Evolutionary conservation across 2,888 invertebrate species (phyloP).

Genomic region (Nomada goodeniana): DNA sequence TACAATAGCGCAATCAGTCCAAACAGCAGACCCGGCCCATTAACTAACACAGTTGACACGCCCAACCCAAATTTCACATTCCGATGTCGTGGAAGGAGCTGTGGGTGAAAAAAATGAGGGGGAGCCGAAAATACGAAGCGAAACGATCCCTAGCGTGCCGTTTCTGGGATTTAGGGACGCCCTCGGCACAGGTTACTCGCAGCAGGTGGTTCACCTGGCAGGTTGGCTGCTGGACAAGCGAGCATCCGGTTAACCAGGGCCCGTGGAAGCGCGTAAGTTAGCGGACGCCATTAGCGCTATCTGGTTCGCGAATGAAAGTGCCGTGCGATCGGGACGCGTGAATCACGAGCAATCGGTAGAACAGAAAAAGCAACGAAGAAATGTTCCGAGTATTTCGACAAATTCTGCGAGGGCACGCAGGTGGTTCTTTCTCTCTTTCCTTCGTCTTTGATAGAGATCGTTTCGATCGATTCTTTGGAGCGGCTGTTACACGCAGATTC

Average conservation of each 20-base stretch:
- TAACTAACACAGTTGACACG: not conserved
- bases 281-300: slow-evolving; percentile 80
- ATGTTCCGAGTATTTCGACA: not conserved
- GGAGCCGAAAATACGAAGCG: slow-evolving; percentile 39
- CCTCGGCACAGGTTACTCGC: slow-evolving; percentile 63
- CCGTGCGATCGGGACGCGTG: slow-evolving; percentile 66
- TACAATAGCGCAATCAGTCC: no score
- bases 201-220: slow-evolving; percentile 78
- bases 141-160: slow-evolving; percentile 37
- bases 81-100: slow-evolving; percentile 2
- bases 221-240: slow-evolving; percentile 63
- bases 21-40: not conserved
- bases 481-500: slow-evolving; percentile 42
- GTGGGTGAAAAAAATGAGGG: not conserved
- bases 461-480: slow-evolving; percentile 27
- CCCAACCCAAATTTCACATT: not conserved
- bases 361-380: slow-evolving; percentile 16
- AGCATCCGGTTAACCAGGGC: slow-evolving; percentile 67
- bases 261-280: slow-evolving; percentile 78
- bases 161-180: slow-evolving; percentile 69
- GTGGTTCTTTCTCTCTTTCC: not conserved
- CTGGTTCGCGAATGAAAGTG: slow-evolving; percentile 67
- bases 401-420: not conserved
- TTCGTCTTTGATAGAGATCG: slow-evolving; percentile 9
- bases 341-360: slow-evolving; percentile 63